These are phyloP conservation scores for Troides oblongomaculatus DNA, from an alignment of 2,888 invertebrate species.

Conservation along the genomic window DNA sequence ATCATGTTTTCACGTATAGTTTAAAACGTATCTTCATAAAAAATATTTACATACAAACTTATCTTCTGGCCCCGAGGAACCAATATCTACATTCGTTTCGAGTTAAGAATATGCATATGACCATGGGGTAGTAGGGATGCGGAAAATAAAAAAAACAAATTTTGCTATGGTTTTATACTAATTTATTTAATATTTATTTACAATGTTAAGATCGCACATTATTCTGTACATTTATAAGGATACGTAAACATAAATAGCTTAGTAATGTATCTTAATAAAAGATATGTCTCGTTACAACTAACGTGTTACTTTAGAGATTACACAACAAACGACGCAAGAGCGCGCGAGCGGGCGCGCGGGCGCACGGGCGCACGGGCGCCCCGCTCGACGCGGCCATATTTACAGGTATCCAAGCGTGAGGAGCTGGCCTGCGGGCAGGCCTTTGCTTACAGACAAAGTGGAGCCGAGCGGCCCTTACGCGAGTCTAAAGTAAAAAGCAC, in stretches of 20 bases:
- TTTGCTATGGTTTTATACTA: slow-evolving; percentile 64
- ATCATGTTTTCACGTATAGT: too few relatives aligned
- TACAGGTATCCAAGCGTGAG: slow-evolving; percentile 70
- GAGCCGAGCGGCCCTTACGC: background rate
- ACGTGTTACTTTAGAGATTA: slow-evolving; percentile 46
- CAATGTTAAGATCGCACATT: slow-evolving; percentile 66
- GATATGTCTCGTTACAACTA: slow-evolving; percentile 64
- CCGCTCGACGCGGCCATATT: slow-evolving; percentile 58
- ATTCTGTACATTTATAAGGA: slow-evolving; percentile 63
- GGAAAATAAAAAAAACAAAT: slow-evolving; percentile 28
- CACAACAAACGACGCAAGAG: slow-evolving; percentile 51
- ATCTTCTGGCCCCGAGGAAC: too few relatives aligned
- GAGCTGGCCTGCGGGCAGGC: slow-evolving; percentile 54
- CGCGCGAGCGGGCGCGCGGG: too few relatives aligned
- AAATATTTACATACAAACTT: too few relatives aligned
- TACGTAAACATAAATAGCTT: slow-evolving; percentile 44
- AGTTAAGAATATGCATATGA: too few relatives aligned
- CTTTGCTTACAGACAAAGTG: too few relatives aligned
- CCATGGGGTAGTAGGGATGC: slow-evolving; percentile 42
- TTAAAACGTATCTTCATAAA: too few relatives aligned
- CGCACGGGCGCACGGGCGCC: slow-evolving; percentile 47
- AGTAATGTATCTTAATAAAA: slow-evolving; percentile 70
- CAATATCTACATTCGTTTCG: too few relatives aligned
- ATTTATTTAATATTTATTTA: slow-evolving; percentile 73
- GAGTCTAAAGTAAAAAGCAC: slow-evolving; percentile 22